Base-by-base conservation (phyloP, 2,888 invertebrate species). In the Cosmopolites sordidus region DNA sequence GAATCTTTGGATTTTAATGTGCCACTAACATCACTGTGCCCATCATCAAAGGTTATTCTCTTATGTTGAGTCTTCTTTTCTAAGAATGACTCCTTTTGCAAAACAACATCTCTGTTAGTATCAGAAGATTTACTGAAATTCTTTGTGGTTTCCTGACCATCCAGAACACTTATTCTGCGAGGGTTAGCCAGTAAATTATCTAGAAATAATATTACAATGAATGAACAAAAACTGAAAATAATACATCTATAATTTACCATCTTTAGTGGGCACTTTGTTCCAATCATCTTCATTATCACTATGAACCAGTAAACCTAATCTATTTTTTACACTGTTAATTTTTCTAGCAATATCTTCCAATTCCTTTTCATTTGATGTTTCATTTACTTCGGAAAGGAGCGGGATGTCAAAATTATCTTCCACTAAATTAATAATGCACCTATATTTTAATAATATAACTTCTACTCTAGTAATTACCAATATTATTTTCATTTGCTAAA, bases 261-360 rank as follows among this genome's bases (percentile, higher is more conserved):
- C 33, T 27, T n/a, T 43, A 42, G 12, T 41, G 14, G 16, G 12
- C 29, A 16, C 12, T 18, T 14, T 29, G 12, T 6, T 39, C 38
- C 3, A 8, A 17, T 45, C 45, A 11, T 45, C 43, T 30, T 63
- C 64, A 42, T 57, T 43, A 43, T 64, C 64, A 56, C 61, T 60
- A 9, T 64, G 60, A n/a, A 80, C 68, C 44, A 69, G 58, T 51
- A 77, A 67, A 4, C 77, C 78, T 52, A 80, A 66, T 58, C 80
- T 74, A 58, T 74, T 77, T 64, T 79, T 79, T 8, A 79, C 79
- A 49, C 71, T 77, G 61, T 73, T 75, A 46, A 86, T 84, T 71
- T 83, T 83, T 58, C 78, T 80, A 73, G 86, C 84, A 16, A 58
- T 44, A 3, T 51, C 53, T 17, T 75, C 74, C 48, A 80, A 67